Conservation (phyloP, 2,888 invertebrate genomes). For the Cheiracanthium punctorium region DNA sequence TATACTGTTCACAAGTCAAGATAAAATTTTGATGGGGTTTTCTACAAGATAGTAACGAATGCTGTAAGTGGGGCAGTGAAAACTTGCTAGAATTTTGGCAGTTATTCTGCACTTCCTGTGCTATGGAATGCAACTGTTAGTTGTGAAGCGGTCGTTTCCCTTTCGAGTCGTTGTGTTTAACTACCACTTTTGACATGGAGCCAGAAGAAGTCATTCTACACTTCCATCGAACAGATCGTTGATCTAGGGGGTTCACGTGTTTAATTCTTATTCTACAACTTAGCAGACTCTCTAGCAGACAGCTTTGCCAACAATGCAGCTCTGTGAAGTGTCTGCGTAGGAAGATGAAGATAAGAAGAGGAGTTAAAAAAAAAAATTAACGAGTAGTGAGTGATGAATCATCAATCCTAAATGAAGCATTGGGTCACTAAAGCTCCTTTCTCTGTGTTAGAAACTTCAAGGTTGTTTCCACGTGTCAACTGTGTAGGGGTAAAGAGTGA, state of each 20-base stretch:
- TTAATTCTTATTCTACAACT: background rate
- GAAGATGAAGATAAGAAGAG: background rate
- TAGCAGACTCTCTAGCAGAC: background rate
- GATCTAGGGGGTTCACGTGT: conserved; percentile 17
- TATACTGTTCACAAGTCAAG: too few relatives aligned
- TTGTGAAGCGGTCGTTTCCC: background rate
- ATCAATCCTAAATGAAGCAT: conserved; percentile 22
- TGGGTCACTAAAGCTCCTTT: conserved; percentile 31
- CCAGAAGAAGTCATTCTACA: background rate
- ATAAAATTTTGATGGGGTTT: too few relatives aligned
- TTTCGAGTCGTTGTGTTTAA: background rate
- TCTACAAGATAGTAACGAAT: too few relatives aligned
- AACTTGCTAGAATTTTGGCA: background rate
- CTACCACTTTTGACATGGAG: background rate
- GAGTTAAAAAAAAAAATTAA: conserved; percentile 11
- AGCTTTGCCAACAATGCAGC: too few relatives aligned
- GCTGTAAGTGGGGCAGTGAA: background rate
- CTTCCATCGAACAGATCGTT: conserved; percentile 17
- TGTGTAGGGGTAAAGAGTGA: conserved; percentile 2
- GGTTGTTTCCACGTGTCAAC: conserved; percentile 20
- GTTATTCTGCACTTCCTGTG: background rate
- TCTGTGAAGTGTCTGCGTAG: background rate
- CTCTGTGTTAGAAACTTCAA: conserved; percentile 21
- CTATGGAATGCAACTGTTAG: background rate
- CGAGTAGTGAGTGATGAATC: conserved; percentile 26